phyloP scores from a whole-genome alignment of 2,888 invertebrate species.

The Volucella zonaria region DNA sequence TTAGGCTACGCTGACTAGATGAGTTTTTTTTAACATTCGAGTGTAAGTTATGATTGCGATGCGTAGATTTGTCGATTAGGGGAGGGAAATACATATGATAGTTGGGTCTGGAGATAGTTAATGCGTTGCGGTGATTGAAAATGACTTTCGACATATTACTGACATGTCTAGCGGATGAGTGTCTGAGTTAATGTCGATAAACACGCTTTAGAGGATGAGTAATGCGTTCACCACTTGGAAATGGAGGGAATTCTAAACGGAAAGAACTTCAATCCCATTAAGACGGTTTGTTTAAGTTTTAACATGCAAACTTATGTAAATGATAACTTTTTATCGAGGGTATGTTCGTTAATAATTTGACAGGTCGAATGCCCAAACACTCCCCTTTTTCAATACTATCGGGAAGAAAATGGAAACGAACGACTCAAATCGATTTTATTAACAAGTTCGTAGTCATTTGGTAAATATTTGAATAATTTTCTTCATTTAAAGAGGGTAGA shows the following conservation, averaged over 20 bases:
- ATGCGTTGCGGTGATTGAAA: neutral
- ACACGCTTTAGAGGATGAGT: constrained; percentile 2
- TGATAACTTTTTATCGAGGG: constrained; percentile 9
- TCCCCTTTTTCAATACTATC: neutral
- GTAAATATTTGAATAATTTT: constrained; percentile 40
- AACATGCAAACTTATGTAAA: constrained; percentile 14
- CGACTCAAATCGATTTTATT: constrained; percentile 32
- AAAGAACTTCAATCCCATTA: constrained; percentile 14
- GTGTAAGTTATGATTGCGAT: constrained; percentile 2
- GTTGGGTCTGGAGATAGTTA: neutral
- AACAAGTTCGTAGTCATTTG: constrained; percentile 21
- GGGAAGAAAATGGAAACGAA: neutral
- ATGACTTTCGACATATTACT: neutral
- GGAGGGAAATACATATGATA: neutral
- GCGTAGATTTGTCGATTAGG: constrained; percentile 1
- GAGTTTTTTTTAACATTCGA: neutral
- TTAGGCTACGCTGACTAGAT: neutral
- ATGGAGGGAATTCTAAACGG: neutral
- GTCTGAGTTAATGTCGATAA: constrained; percentile 2
- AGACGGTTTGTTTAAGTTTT: neutral
- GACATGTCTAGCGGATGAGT: constrained; percentile 12
- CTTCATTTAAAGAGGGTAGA: neutral
- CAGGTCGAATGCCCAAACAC: neutral
- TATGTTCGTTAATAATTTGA: constrained; percentile 34
- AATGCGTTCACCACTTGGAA: constrained; percentile 2